Conservation (phyloP, 2,113 vertebrate species). For the Symphodus melops region DNA sequence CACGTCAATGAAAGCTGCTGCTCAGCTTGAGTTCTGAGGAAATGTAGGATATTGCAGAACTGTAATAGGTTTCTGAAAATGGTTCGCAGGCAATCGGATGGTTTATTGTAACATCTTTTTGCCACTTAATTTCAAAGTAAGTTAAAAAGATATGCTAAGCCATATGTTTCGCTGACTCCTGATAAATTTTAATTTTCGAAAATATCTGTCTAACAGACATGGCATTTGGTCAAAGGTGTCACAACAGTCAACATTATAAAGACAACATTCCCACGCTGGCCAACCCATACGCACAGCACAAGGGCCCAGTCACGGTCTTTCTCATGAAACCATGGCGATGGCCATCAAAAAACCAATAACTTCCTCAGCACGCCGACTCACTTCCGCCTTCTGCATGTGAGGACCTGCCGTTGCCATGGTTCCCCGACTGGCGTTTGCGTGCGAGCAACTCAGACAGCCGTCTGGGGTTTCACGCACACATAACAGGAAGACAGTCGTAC, state of each 20-base stretch:
- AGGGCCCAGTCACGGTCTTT: conserved; percentile 71
- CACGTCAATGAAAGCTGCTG: conserved; percentile 9
- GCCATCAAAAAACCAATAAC: conserved; percentile 86
- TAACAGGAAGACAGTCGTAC: conserved; percentile 82
- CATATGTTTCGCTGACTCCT: not conserved
- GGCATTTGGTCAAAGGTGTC: conserved; percentile 33
- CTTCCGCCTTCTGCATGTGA: conserved; percentile 88
- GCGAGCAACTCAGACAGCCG: conserved; percentile 79
- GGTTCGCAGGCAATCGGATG: not conserved
- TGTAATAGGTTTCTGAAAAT: not conserved
- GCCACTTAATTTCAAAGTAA: no score
- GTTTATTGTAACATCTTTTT: no score
- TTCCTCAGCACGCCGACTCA: conserved; percentile 85
- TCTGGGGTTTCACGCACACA: conserved; percentile 81
- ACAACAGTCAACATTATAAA: conserved; percentile 22
- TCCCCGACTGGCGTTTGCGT: conserved; percentile 81
- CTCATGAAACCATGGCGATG: conserved; percentile 80
- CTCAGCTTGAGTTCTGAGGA: not conserved
- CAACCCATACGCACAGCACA: conserved; percentile 43
- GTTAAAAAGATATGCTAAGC: no score
- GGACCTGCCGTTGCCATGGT: conserved; percentile 75
- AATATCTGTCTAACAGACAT: not conserved
- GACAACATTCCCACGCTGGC: conserved; percentile 77
- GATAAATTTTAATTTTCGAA: not conserved
- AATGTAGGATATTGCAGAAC: conserved; percentile 2